These are phyloP conservation scores for Malachius bipustulatus DNA, from an alignment of 2,888 invertebrate species.

Conservation along the genomic window DNA sequence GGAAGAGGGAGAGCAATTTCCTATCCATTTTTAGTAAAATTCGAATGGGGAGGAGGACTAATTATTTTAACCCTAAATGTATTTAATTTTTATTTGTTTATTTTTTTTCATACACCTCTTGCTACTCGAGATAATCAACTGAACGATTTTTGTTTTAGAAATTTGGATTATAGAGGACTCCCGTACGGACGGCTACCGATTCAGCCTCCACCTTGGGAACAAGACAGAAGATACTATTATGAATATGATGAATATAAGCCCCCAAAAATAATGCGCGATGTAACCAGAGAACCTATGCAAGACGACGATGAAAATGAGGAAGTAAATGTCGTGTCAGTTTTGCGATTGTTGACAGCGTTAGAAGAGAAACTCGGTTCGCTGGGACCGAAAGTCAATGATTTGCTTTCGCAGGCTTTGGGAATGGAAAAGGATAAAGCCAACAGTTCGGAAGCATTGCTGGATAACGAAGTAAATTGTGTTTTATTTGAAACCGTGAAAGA, in stretches of 20 bases:
- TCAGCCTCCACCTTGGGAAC: constrained; percentile 5
- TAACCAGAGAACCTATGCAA: constrained; percentile 27
- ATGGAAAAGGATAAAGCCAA: constrained; percentile 64
- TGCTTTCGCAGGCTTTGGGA: constrained; percentile 64
- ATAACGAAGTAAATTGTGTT: constrained; percentile 60
- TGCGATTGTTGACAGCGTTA: constrained; percentile 65
- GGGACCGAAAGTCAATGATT: constrained; percentile 64
- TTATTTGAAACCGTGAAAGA: constrained; percentile 77
- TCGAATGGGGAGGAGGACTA: no score
- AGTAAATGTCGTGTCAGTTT: constrained; percentile 47
- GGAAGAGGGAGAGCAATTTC: no score
- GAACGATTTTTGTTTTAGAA: no score
- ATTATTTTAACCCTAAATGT: no score
- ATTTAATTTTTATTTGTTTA: no score
- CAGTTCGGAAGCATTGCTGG: constrained; percentile 61
- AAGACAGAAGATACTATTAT: background rate
- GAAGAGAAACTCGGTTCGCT: constrained; percentile 77
- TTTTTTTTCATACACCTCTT: no score
- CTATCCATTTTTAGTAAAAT: no score
- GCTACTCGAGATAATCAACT: no score
- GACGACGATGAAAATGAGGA: constrained; percentile 46
- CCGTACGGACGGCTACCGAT: constrained; percentile 11
- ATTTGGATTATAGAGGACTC: no score
- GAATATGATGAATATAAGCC: constrained; percentile 26
- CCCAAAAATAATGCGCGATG: constrained; percentile 30